Evolutionary conservation across 2,888 invertebrate genomes (phyloP).

Genomic region (Gerris lacustris): DNA sequence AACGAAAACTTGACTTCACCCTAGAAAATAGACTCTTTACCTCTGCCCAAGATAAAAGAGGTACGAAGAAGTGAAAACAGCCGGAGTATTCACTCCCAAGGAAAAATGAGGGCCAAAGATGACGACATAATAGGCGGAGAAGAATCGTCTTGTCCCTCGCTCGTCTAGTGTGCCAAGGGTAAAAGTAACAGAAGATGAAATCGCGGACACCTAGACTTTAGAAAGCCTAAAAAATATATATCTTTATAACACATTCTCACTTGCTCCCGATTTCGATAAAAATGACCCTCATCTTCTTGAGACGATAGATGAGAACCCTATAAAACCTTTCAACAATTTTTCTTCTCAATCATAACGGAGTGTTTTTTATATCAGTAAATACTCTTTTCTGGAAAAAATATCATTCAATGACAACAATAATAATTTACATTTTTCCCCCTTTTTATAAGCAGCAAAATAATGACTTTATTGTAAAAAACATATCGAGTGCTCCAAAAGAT

Average conservation of each 20-base stretch:
- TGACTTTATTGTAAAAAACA: too few relatives aligned
- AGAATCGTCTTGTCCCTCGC: neutral
- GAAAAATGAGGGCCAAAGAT: conserved; percentile 1
- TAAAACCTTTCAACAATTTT: neutral
- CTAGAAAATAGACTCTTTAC: too few relatives aligned
- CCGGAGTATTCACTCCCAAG: neutral
- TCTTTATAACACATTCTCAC: neutral
- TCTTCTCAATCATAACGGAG: conserved; percentile 1
- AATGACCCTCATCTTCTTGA: neutral
- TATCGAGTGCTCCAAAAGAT: too few relatives aligned
- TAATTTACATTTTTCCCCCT: too few relatives aligned
- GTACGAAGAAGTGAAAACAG: neutral
- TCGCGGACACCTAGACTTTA: neutral
- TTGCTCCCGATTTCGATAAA: neutral
- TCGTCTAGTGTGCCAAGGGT: neutral
- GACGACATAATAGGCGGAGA: neutral
- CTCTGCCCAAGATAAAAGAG: too few relatives aligned
- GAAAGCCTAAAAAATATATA: conserved; percentile 2
- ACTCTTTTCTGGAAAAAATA: too few relatives aligned
- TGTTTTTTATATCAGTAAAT: neutral
- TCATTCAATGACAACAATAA: too few relatives aligned
- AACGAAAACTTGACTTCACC: neutral
- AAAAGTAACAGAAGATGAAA: neutral
- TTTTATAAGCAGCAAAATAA: too few relatives aligned
- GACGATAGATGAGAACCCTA: neutral